phyloP scores from a whole-genome alignment of 1,140 invertebrate species.

The Rhopalosiphum maidis region DNA sequence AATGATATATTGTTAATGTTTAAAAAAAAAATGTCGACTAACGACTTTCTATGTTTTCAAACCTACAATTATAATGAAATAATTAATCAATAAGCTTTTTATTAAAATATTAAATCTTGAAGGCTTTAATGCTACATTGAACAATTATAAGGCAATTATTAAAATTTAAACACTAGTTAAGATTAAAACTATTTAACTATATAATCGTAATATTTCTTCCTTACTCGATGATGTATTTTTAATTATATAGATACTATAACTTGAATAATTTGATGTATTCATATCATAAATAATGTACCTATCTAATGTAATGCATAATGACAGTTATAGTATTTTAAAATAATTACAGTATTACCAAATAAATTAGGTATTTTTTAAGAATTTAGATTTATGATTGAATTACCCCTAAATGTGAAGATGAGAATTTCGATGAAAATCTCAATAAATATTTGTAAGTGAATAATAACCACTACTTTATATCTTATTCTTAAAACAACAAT shows the following conservation, averaged over 20 bases:
- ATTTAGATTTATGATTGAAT: neutral
- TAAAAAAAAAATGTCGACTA: no score
- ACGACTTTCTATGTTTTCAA: no score
- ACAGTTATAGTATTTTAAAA: neutral
- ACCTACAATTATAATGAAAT: no score
- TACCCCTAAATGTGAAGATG: neutral
- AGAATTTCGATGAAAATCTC: neutral
- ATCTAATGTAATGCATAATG: neutral
- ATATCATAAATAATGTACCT: neutral
- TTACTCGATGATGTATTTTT: no score
- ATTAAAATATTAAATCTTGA: no score
- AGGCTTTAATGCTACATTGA: no score
- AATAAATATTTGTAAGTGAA: neutral
- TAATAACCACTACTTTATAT: neutral
- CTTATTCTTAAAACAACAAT: no score
- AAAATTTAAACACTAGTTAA: neutral
- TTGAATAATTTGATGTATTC: neutral
- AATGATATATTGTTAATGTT: neutral
- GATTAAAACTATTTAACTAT: no score
- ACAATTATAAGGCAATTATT: neutral
- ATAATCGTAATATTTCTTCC: no score
- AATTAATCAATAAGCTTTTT: no score
- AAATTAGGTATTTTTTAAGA: neutral
- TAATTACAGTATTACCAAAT: neutral
- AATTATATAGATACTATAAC: no score